phyloP scores from a whole-genome alignment of 2,888 invertebrate genomes.

The Ormyrus thymus region DNA sequence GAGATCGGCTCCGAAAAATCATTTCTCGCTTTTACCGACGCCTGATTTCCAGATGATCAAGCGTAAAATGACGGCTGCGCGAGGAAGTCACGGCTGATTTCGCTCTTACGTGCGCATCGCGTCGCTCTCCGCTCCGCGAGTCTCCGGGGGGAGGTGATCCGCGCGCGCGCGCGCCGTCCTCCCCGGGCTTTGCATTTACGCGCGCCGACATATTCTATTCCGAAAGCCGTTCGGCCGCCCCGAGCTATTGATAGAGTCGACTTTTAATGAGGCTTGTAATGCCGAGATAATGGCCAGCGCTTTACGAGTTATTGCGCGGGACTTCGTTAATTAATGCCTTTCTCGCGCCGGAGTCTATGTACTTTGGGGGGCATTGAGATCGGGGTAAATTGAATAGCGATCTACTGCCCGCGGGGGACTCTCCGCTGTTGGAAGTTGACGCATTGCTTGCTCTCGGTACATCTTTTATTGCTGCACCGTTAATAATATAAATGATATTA shows the following conservation, averaged over 20 bases:
- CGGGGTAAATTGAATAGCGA: constrained; percentile 39
- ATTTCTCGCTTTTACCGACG: constrained; percentile 50
- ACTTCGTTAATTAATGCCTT: constrained; percentile 39
- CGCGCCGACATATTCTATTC: constrained; percentile 27
- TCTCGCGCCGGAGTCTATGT: not conserved
- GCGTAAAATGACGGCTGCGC: constrained; percentile 53
- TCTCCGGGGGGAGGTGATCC: not conserved
- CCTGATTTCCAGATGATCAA: constrained; percentile 52
- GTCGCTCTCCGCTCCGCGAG: not conserved
- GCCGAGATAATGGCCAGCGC: constrained; percentile 31
- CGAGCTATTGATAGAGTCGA: constrained; percentile 52
- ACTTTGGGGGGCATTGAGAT: not conserved
- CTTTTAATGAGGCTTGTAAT: constrained; percentile 45
- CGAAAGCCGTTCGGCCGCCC: constrained; percentile 21
- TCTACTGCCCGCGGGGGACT: constrained; percentile 23
- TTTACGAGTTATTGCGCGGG: constrained; percentile 23
- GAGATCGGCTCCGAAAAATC: constrained; percentile 35
- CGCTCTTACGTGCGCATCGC: constrained; percentile 17
- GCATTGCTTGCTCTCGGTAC: too few species aligned
- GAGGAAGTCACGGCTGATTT: constrained; percentile 52
- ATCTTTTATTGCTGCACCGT: too few species aligned
- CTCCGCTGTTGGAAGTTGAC: not conserved
- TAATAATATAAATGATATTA: too few species aligned
- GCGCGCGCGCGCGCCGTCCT: not conserved
- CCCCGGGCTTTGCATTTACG: not conserved